These are phyloP conservation scores for Cepaea hortensis DNA, from an alignment of 2,888 invertebrate genomes.

Conservation along the genomic window DNA sequence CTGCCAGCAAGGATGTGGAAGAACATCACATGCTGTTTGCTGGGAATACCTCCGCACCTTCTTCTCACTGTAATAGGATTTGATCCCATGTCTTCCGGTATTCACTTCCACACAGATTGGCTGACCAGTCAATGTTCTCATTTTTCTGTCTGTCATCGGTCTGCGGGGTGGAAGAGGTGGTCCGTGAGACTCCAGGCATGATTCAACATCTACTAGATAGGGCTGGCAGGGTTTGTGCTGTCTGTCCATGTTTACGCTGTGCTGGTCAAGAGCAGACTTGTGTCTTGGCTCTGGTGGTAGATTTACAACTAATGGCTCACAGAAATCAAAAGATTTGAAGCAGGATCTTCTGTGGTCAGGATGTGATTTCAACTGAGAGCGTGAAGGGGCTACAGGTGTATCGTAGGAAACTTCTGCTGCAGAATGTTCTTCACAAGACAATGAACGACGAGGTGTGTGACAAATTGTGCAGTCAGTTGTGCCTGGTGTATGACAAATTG, in stretches of 20 bases:
- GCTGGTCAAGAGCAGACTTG: slow-evolving; percentile 1
- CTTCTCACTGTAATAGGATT: neutral
- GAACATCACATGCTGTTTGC: neutral
- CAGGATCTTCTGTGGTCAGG: neutral
- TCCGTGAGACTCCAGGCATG: neutral
- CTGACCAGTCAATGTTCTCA: neutral
- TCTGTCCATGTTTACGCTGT: slow-evolving; percentile 27
- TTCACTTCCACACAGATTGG: neutral
- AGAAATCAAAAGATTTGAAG: neutral
- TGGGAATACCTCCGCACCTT: neutral
- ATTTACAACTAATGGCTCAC: slow-evolving; percentile 34
- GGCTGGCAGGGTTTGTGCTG: too few species aligned
- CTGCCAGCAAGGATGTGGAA: neutral
- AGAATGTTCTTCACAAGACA: neutral
- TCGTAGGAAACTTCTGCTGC: neutral
- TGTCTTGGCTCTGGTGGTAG: slow-evolving; percentile 12
- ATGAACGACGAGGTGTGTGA: neutral
- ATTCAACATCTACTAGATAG: neutral
- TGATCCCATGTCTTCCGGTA: neutral
- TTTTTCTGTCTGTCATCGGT: slow-evolving; percentile 35
- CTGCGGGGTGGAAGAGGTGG: slow-evolving; percentile 43
- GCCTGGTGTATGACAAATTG: neutral
- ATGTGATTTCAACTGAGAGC: neutral
- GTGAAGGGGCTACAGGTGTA: neutral
- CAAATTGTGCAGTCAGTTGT: neutral